Evolutionary conservation across 2,888 invertebrate genomes (phyloP).

Genomic region (Napeogenes inachia): DNA sequence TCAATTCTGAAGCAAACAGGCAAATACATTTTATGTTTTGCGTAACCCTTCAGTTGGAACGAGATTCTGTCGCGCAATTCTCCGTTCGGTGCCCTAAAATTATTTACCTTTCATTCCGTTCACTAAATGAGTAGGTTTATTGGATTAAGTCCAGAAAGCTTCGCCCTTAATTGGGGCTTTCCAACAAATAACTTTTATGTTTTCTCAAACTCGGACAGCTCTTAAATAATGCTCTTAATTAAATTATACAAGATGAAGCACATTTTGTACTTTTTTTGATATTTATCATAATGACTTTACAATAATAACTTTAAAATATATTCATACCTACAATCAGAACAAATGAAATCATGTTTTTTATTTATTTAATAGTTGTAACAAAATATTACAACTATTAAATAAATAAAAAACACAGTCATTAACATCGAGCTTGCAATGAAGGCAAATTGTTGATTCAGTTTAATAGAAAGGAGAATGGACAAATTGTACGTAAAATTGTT

Average conservation of each 20-base stretch:
- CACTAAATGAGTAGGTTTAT: conserved; percentile 76
- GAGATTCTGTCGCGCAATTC: conserved; percentile 49
- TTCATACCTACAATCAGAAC: too few relatives aligned
- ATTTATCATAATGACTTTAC: too few relatives aligned
- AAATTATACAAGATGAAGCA: conserved; percentile 50
- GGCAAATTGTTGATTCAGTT: conserved; percentile 3
- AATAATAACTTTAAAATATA: too few relatives aligned
- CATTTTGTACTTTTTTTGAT: conserved; percentile 13
- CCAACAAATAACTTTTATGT: conserved; percentile 74
- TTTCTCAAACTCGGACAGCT: conserved; percentile 72
- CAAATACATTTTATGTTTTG: conserved; percentile 35
- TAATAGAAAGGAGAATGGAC: conserved; percentile 36
- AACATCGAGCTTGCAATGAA: not conserved
- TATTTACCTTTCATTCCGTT: conserved; percentile 73
- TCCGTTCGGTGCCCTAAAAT: conserved; percentile 57
- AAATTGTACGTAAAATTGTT: conserved; percentile 54
- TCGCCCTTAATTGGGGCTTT: conserved; percentile 75
- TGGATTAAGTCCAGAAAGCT: conserved; percentile 76
- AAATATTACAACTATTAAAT: not conserved
- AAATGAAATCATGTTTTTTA: too few relatives aligned
- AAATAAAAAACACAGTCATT: not conserved
- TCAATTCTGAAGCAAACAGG: conserved; percentile 41
- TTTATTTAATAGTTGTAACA: too few relatives aligned
- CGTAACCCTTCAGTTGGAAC: conserved; percentile 44
- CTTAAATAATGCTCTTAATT: conserved; percentile 71